Conservation (phyloP, 2,888 invertebrate genomes). For the Anthrax anthrax region DNA sequence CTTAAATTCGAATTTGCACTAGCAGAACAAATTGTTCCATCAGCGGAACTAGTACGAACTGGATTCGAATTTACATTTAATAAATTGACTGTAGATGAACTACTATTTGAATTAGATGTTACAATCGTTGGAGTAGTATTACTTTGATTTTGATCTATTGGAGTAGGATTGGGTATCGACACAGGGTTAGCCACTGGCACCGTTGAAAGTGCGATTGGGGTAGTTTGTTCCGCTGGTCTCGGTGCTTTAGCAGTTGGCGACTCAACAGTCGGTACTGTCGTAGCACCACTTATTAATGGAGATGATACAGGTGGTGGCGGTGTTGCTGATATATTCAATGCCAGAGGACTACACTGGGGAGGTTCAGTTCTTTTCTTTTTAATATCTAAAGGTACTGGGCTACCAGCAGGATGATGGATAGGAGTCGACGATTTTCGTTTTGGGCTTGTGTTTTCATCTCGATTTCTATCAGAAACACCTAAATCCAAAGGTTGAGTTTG, state of each 20-base stretch:
- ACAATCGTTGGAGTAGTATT: slow-evolving; percentile 23
- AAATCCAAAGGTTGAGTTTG: slow-evolving; percentile 70
- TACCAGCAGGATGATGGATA: slow-evolving; percentile 33
- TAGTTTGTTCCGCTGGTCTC: not conserved
- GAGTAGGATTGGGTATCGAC: not conserved
- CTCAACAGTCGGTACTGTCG: slow-evolving; percentile 3
- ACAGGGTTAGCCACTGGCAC: not conserved
- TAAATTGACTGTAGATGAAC: slow-evolving; percentile 3
- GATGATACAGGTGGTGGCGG: slow-evolving; percentile 23
- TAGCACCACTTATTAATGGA: slow-evolving; percentile 45
- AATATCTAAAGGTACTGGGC: slow-evolving; percentile 41
- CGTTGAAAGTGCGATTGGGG: not conserved
- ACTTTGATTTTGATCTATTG: not conserved
- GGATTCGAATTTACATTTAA: slow-evolving; percentile 24
- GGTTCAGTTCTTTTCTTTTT: slow-evolving; percentile 49
- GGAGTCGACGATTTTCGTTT: slow-evolving; percentile 48
- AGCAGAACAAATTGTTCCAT: slow-evolving; percentile 38
- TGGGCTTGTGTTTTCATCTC: slow-evolving; percentile 35
- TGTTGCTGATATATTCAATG: slow-evolving; percentile 13
- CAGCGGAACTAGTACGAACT: slow-evolving; percentile 45
- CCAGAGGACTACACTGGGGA: slow-evolving; percentile 18
- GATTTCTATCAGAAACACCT: slow-evolving; percentile 43
- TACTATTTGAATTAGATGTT: not conserved
- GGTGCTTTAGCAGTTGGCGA: not conserved
- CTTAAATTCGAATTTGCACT: slow-evolving; percentile 33